Percentiles rank a stretch among this genome's conserved stretches.
These are phyloP conservation scores for Progne subis DNA, from an alignment of 2,113 vertebrate species.

Conservation along the genomic window DNA sequence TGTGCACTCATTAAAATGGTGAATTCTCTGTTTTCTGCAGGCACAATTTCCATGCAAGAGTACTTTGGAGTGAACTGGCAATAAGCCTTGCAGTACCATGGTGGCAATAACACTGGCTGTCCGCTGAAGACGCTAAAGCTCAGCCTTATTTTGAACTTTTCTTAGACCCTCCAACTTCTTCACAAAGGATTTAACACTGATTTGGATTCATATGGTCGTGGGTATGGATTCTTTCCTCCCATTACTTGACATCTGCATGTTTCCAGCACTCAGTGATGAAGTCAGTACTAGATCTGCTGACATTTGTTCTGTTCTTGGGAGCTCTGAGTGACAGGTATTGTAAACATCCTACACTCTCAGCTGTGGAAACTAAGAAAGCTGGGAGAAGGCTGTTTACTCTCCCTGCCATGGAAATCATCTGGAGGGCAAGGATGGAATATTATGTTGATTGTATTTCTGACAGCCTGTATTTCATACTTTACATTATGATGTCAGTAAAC, in stretches of 20 bases:
- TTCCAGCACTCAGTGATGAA: conserved; percentile 4
- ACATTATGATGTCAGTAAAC: not conserved
- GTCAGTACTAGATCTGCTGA: not conserved
- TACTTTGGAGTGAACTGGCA: not conserved
- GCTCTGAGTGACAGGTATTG: conserved; percentile 86
- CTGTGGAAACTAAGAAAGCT: conserved; percentile 87
- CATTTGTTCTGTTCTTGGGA: conserved; percentile 35
- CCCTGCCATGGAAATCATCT: conserved; percentile 83
- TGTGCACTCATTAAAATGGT: not conserved
- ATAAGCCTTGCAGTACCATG: not conserved
- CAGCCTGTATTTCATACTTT: not conserved
- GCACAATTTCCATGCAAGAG: not conserved
- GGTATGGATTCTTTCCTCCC: not conserved
- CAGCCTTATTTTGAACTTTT: not conserved
- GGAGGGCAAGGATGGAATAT: not conserved
- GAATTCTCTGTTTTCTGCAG: conserved; percentile 6
- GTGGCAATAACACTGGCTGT: not conserved
- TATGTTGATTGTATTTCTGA: not conserved
- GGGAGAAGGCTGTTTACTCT: conserved; percentile 99
- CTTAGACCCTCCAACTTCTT: not conserved
- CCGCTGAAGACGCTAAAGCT: not conserved
- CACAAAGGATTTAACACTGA: not conserved
- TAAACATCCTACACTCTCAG: conserved; percentile 99
- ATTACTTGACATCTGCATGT: not conserved
- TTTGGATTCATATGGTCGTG: not conserved